These are phyloP conservation scores for Cydia pomonella DNA, from an alignment of 1,140 invertebrate genomes.

Conservation along the genomic window DNA sequence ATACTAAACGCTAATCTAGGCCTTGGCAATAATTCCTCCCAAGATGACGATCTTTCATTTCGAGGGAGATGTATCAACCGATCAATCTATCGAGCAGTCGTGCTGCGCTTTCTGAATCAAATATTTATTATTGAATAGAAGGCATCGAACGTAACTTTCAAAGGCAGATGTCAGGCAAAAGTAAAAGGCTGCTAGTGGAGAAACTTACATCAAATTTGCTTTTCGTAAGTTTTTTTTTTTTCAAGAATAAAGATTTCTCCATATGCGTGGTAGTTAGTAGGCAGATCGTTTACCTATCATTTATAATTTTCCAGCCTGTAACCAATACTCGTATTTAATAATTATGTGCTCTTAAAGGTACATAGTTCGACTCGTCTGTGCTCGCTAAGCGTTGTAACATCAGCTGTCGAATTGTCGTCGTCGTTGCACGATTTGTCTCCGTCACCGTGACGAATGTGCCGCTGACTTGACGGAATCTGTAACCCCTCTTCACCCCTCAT, in stretches of 20 bases:
- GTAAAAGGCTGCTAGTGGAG: too few species aligned
- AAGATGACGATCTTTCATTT: slow-evolving; percentile 45
- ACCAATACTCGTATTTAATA: too few species aligned
- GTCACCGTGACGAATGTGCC: slow-evolving; percentile 9
- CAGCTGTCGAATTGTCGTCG: not conserved
- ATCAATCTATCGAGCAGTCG: slow-evolving; percentile 45
- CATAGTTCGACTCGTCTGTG: not conserved
- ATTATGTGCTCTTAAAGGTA: too few species aligned
- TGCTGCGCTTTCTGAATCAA: slow-evolving; percentile 12
- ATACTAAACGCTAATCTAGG: slow-evolving; percentile 38
- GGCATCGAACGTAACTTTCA: too few species aligned
- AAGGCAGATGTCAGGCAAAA: too few species aligned
- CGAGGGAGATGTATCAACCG: slow-evolving; percentile 44
- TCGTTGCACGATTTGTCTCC: not conserved
- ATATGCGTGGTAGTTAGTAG: too few species aligned
- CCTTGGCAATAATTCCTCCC: slow-evolving; percentile 43
- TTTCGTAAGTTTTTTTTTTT: too few species aligned
- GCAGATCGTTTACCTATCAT: too few species aligned
- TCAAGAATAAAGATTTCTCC: too few species aligned
- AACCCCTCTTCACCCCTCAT: not conserved
- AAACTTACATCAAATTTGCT: too few species aligned
- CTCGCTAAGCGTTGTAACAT: not conserved
- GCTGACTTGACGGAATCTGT: slow-evolving; percentile 22
- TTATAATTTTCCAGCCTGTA: too few species aligned
- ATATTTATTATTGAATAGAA: too few species aligned